Evolutionary conservation across 23 tunicate genomes (phyloP).

Genomic region (Clavelina lepadiformis): DNA sequence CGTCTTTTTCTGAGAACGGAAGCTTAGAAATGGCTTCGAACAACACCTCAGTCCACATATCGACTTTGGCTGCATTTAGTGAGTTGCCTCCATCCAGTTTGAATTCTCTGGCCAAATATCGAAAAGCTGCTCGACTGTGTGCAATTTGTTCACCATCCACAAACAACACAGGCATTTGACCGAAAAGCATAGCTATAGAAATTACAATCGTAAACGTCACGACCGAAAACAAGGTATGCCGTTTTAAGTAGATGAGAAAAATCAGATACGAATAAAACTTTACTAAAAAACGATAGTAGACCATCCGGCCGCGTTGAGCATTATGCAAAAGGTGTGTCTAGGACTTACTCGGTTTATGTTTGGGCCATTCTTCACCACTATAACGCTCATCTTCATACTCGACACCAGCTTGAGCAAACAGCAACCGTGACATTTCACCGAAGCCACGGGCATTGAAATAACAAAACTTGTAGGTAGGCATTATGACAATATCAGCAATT

Average conservation of each 20-base stretch:
- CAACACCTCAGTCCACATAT: slow-evolving; percentile 45
- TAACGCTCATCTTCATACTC: slow-evolving; percentile 13
- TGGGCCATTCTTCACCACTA: slow-evolving; percentile 7
- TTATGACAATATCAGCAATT: too few relatives aligned
- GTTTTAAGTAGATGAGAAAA: too few relatives aligned
- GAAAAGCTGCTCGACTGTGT: slow-evolving; percentile 48
- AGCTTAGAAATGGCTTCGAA: slow-evolving; percentile 7
- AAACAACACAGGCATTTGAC: slow-evolving; percentile 39
- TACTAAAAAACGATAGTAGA: too few relatives aligned
- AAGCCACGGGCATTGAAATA: slow-evolving; percentile 11
- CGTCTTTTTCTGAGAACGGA: slow-evolving; percentile 38
- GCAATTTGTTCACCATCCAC: slow-evolving; percentile 54
- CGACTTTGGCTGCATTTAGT: slow-evolving; percentile 28
- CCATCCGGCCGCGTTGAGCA: too few relatives aligned
- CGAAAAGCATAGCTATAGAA: slow-evolving; percentile 34
- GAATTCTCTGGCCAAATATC: slow-evolving; percentile 39
- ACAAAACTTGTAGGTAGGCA: slow-evolving; percentile 22
- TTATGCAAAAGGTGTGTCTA: too few relatives aligned
- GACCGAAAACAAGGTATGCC: too few relatives aligned
- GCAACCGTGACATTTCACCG: slow-evolving; percentile 13
- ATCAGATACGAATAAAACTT: too few relatives aligned
- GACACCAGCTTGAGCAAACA: slow-evolving; percentile 20
- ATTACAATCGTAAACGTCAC: too few relatives aligned
- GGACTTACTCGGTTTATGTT: slow-evolving; percentile 18
- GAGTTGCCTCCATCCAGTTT: slow-evolving; percentile 14